phyloP scores from a whole-genome alignment of 2,888 invertebrate species.

The Clistopyga incitator region DNA sequence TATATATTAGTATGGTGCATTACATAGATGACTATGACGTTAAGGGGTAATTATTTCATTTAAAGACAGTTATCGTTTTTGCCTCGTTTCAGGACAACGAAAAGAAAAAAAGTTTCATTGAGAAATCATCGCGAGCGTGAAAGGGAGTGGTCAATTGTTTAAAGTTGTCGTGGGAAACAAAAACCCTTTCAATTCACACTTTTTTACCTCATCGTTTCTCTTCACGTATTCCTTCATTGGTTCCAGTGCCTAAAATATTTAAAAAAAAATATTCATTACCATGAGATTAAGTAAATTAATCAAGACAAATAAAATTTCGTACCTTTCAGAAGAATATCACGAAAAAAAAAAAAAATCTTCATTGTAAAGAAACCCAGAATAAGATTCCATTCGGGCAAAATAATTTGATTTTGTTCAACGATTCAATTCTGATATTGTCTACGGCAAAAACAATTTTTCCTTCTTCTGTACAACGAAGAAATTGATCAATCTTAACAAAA shows the following conservation, averaged over 20 bases:
- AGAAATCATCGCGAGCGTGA: conserved; percentile 43
- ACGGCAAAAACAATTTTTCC: no score
- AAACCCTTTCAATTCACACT: conserved; percentile 31
- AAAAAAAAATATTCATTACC: neutral
- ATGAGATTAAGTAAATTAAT: neutral
- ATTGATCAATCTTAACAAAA: no score
- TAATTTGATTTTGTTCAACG: no score
- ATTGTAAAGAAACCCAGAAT: no score
- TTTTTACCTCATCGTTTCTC: neutral
- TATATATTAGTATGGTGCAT: neutral
- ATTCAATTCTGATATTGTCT: no score
- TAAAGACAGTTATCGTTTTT: conserved; percentile 26
- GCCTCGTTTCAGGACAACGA: neutral
- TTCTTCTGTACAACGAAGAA: no score
- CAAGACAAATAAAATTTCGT: neutral
- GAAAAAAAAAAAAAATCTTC: no score
- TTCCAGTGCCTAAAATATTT: neutral
- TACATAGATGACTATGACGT: conserved; percentile 6
- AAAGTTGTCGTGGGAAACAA: conserved; percentile 54
- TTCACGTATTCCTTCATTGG: neutral
- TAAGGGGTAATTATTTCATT: conserved; percentile 51
- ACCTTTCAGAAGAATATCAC: neutral
- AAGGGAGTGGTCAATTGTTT: conserved; percentile 23
- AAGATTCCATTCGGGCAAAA: no score
- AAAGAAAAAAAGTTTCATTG: conserved; percentile 40